Percentiles rank a stretch among this genome's conserved stretches.
phyloP scores from a whole-genome alignment of 1,140 invertebrate species.

The Cylas formicarius region DNA sequence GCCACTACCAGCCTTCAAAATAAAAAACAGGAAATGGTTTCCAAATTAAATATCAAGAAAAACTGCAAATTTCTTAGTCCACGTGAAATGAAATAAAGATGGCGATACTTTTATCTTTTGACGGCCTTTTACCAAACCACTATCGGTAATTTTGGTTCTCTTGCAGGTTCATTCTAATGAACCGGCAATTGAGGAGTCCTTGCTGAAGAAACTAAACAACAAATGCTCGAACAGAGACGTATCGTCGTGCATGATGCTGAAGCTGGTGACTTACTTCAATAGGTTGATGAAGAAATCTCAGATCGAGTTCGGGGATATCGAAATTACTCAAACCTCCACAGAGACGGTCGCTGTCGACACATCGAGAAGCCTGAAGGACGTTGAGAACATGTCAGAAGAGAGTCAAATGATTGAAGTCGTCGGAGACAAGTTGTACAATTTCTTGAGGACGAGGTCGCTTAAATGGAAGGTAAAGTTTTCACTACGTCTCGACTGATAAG shows the following conservation, averaged over 20 bases:
- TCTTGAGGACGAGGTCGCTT: constrained; percentile 61
- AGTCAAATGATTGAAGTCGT: constrained; percentile 62
- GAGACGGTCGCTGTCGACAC: constrained; percentile 26
- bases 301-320: constrained; percentile 66
- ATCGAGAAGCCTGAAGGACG: constrained; percentile 35
- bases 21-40: too few relatives aligned
- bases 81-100: too few relatives aligned
- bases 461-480: constrained; percentile 50
- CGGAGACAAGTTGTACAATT: constrained; percentile 64
- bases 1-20: too few relatives aligned
- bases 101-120: too few relatives aligned
- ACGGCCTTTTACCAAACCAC: too few relatives aligned
- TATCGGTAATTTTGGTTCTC: constrained; percentile 1
- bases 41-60: too few relatives aligned
- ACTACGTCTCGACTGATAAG: too few relatives aligned
- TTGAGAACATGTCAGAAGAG: constrained; percentile 51
- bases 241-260: constrained; percentile 70
- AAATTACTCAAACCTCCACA: constrained; percentile 55
- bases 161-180: constrained; percentile 36
- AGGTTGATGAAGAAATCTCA: constrained; percentile 68
- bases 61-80: too few relatives aligned
- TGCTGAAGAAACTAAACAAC: constrained; percentile 63
- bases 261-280: constrained; percentile 73
- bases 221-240: constrained; percentile 69
- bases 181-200: constrained; percentile 53